These are phyloP conservation scores for Drosophila putrida DNA, from an alignment of 2,888 invertebrate species.

Conservation along the genomic window DNA sequence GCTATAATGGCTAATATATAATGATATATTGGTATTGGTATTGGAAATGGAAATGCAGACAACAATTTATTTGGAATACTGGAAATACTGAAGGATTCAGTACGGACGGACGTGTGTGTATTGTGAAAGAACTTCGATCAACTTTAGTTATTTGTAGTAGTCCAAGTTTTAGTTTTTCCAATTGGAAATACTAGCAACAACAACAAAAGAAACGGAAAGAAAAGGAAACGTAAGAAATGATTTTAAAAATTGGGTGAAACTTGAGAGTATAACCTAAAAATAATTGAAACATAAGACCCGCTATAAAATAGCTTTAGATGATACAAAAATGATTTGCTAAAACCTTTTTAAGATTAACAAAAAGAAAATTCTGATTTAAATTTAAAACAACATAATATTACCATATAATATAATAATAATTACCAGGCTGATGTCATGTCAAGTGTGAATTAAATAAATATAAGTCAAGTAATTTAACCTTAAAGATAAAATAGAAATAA, in stretches of 20 bases:
- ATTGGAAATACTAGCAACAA: constrained; percentile 21
- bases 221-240: constrained; percentile 19
- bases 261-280: constrained; percentile 23
- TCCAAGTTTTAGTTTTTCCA: constrained; percentile 58
- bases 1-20: constrained; percentile 15
- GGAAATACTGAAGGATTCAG: constrained; percentile 1
- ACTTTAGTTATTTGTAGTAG: constrained; percentile 48
- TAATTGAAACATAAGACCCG: constrained; percentile 52
- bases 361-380: constrained; percentile 15
- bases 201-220: constrained; percentile 2
- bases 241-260: constrained; percentile 50
- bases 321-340: constrained; percentile 49
- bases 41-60: background rate
- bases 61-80: constrained; percentile 27
- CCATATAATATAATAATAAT: constrained; percentile 6
- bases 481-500: background rate
- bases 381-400: too few relatives aligned
- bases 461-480: constrained; percentile 42
- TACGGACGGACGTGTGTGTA: background rate
- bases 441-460: constrained; percentile 43
- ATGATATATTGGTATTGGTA: background rate
- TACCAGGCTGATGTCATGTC: constrained; percentile 46
- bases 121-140: constrained; percentile 21
- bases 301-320: constrained; percentile 70
- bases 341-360: constrained; percentile 24